Conservation (phyloP, 2,888 invertebrate genomes). For the Arenicola marina region DNA sequence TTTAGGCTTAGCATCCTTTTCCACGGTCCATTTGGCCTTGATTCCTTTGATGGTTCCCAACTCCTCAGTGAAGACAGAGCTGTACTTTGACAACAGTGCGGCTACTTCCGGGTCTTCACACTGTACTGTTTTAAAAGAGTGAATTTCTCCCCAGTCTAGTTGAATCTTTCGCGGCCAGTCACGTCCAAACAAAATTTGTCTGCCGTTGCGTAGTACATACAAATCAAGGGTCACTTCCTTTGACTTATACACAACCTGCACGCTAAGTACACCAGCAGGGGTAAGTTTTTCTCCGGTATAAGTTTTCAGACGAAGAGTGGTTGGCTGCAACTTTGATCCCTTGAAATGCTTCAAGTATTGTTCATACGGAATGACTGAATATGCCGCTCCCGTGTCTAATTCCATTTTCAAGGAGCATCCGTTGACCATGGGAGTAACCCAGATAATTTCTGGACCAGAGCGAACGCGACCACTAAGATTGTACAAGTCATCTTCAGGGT, state of each 20-base stretch:
- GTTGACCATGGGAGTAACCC: not conserved
- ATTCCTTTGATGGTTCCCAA: slow-evolving; percentile 9
- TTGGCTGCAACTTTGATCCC: not conserved
- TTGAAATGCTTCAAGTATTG: too few relatives aligned
- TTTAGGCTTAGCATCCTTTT: slow-evolving; percentile 19
- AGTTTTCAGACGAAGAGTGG: not conserved
- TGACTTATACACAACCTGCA: not conserved
- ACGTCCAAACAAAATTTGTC: not conserved
- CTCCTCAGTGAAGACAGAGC: slow-evolving; percentile 8
- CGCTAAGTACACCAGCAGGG: not conserved
- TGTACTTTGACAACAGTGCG: slow-evolving; percentile 1
- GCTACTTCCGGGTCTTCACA: not conserved
- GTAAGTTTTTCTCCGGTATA: not conserved
- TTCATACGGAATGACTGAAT: too few relatives aligned
- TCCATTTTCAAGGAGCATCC: not conserved
- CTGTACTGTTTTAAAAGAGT: not conserved
- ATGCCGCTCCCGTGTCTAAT: not conserved
- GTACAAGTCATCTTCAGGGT: not conserved
- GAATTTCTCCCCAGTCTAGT: not conserved
- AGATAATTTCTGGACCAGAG: too few relatives aligned
- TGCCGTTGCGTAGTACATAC: not conserved
- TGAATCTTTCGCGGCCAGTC: slow-evolving; percentile 1
- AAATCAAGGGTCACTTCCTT: not conserved
- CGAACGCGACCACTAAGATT: too few relatives aligned
- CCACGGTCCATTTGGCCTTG: slow-evolving; percentile 12